phyloP scores from a whole-genome alignment of 2,113 vertebrate species.

The Heliornis fulica region DNA sequence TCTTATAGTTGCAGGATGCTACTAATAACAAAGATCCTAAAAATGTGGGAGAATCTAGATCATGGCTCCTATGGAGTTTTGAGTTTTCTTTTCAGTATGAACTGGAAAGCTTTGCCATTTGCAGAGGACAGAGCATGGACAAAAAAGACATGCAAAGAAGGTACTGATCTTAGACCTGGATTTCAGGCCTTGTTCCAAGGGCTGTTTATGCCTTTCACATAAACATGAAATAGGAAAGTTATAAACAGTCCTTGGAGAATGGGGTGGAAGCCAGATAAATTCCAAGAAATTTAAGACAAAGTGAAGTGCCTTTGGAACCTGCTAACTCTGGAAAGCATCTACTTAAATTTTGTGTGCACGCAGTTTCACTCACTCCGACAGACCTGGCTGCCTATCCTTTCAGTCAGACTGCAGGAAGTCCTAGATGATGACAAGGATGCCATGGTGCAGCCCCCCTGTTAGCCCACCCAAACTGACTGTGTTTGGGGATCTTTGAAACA shows the following conservation, averaged over 20 bases:
- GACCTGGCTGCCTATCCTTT: neutral
- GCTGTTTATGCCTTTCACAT: neutral
- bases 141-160: neutral
- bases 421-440: too few relatives aligned
- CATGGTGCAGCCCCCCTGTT: neutral
- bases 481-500: neutral
- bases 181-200: neutral
- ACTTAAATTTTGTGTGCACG: neutral
- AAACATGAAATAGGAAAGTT: neutral
- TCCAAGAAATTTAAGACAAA: neutral
- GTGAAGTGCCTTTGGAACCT: neutral
- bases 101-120: neutral
- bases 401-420: neutral
- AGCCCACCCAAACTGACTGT: neutral
- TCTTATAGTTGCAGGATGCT: neutral
- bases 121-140: neutral
- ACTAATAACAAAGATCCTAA: neutral
- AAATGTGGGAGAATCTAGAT: neutral
- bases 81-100: neutral
- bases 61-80: fast-evolving
- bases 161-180: neutral
- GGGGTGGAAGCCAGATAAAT: neutral
- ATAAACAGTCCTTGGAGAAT: slow-evolving; percentile 31
- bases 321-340: neutral
- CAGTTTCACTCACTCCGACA: neutral